phyloP scores from a whole-genome alignment of 2,888 invertebrate species.

The Slavum lentiscoides region DNA sequence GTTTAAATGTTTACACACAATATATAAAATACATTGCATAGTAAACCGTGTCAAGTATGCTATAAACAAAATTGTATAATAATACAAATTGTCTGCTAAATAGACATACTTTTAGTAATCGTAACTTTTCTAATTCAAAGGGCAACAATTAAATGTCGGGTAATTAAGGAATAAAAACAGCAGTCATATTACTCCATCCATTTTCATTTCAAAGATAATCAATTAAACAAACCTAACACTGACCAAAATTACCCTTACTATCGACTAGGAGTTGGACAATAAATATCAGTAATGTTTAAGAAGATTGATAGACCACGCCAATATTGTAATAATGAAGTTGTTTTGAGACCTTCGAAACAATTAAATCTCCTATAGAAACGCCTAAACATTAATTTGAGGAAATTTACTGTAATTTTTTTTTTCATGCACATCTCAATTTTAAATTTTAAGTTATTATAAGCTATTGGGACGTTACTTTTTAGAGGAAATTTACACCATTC shows the following conservation, averaged over 20 bases:
- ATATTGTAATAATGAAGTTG: neutral
- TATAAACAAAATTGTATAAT: conserved; percentile 23
- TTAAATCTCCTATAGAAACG: neutral
- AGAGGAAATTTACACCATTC: conserved; percentile 52
- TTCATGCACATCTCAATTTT: conserved; percentile 28
- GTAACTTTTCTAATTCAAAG: neutral
- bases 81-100: neutral
- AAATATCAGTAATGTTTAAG: neutral
- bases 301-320: conserved; percentile 31
- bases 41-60: neutral
- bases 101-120: conserved; percentile 5
- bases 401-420: neutral
- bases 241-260: neutral
- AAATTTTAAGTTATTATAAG: conserved; percentile 29
- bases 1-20: neutral
- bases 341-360: neutral
- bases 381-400: neutral
- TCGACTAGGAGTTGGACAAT: neutral
- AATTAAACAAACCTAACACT: neutral
- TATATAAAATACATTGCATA: neutral
- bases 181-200: too few relatives aligned
- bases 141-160: neutral
- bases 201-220: neutral
- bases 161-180: neutral
- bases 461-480: conserved; percentile 35